phyloP scores from a whole-genome alignment of 2,797 vertebrate genomes.

The Muraenolepis orangiensis region DNA sequence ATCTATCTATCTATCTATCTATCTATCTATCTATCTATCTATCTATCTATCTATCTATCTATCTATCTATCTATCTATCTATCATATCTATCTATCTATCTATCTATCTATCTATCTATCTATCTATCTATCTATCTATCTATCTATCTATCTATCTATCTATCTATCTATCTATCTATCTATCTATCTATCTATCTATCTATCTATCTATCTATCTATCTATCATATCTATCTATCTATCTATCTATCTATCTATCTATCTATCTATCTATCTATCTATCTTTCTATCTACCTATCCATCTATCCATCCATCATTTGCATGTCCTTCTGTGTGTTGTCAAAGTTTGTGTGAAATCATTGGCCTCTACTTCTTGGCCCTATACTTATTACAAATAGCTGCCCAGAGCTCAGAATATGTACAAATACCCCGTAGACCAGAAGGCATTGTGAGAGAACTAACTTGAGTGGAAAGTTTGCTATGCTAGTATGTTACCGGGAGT shows the following conservation, averaged over 20 bases:
- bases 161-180: background rate
- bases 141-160: background rate
- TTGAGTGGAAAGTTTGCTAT: constrained; percentile 75
- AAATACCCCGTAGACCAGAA: constrained; percentile 53
- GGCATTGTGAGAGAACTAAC: constrained; percentile 49
- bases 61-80: too few species aligned
- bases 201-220: background rate
- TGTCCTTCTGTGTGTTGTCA: background rate
- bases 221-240: constrained; percentile 23
- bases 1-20: too few species aligned
- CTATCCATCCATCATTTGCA: constrained; percentile 24
- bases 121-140: background rate
- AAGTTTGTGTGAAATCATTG: background rate
- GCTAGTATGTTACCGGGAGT: constrained; percentile 56
- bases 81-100: background rate
- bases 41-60: too few species aligned
- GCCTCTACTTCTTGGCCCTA: background rate
- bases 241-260: background rate
- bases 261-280: constrained; percentile 8
- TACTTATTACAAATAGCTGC: background rate
- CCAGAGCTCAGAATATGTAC: constrained; percentile 33
- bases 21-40: too few species aligned
- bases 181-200: background rate
- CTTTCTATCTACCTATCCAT: background rate
- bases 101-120: background rate